Conservation (phyloP, 2,797 vertebrate genomes). For the Dryobates pubescens region DNA sequence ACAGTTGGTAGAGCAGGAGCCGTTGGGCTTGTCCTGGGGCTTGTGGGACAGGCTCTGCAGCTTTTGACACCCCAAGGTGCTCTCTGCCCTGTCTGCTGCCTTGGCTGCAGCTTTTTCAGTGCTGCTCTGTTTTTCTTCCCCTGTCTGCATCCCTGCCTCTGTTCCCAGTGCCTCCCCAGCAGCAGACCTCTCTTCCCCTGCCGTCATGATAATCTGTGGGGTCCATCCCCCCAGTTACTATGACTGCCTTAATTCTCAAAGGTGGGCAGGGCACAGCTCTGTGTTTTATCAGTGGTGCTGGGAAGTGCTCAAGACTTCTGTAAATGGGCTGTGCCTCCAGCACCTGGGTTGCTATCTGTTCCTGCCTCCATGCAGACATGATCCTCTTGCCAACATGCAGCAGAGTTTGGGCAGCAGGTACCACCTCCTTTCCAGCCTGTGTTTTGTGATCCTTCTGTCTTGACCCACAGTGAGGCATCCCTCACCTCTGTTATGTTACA, state of each 20-base stretch:
- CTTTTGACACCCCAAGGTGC: constrained; percentile 15
- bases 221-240: not conserved
- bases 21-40: constrained; percentile 5
- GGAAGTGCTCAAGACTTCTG: not conserved
- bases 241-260: not conserved
- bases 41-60: constrained; percentile 39
- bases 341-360: not conserved
- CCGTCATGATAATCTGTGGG: not conserved
- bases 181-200: not conserved
- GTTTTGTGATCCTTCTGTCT: not conserved
- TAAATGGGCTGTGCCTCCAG: not conserved
- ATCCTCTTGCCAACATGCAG: not conserved
- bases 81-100: constrained; percentile 42
- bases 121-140: not conserved
- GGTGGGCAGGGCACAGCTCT: not conserved
- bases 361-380: not conserved
- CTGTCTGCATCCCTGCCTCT: not conserved
- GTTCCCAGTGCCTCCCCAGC: not conserved
- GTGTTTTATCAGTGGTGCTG: not conserved
- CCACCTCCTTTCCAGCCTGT: not conserved
- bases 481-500: not conserved
- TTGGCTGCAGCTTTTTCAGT: not conserved
- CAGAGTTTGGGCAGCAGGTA: not conserved
- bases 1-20: not conserved
- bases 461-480: not conserved